A percentile compares a stretch with the other conserved stretches of the same genome.
These are phyloP conservation scores for Hippocampus comes DNA, from an alignment of 2,113 vertebrate species.

Conservation along the genomic window DNA sequence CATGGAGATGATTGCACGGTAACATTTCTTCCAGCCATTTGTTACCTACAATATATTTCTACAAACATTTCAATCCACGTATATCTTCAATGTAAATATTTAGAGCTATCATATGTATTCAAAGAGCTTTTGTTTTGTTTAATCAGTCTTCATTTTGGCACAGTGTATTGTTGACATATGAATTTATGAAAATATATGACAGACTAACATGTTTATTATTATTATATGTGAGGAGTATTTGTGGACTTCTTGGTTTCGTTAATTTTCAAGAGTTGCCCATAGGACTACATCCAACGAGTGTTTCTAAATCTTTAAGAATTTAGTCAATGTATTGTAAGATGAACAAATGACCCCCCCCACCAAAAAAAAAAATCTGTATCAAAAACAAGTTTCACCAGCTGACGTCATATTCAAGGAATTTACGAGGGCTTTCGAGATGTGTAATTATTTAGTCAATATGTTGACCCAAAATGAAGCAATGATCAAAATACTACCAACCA, in stretches of 20 bases:
- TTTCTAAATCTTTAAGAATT: background rate
- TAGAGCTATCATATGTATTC: background rate
- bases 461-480: background rate
- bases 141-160: conserved; percentile 58
- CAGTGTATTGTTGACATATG: conserved; percentile 42
- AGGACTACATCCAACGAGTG: background rate
- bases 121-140: conserved; percentile 52
- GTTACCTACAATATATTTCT: conserved; percentile 40
- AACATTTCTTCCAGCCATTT: conserved; percentile 9
- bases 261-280: background rate
- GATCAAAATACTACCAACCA: background rate
- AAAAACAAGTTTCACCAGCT: background rate
- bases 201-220: no score
- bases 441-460: background rate
- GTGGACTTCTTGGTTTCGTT: background rate
- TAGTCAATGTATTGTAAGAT: background rate
- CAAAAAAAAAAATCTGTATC: background rate
- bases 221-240: background rate
- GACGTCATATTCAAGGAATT: background rate
- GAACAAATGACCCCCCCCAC: no score
- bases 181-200: conserved; percentile 11
- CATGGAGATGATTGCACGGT: conserved; percentile 21
- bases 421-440: background rate
- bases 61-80: conserved; percentile 35
- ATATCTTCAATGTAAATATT: conserved; percentile 33